Evolutionary conservation across 2,888 invertebrate species (phyloP).

Genomic region (Parapristionchus giblindavisi): DNA sequence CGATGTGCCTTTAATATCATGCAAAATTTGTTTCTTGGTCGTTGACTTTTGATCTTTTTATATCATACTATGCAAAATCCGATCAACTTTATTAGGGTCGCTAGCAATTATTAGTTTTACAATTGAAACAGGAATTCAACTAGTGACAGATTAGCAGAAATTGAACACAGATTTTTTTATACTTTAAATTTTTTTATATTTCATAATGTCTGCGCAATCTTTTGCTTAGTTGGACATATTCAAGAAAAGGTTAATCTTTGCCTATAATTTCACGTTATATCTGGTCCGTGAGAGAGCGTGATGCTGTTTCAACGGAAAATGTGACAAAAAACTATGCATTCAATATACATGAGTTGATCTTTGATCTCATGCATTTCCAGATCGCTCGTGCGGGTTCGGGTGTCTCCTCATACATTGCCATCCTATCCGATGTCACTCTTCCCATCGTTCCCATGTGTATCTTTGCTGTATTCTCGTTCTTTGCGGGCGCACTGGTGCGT

Average conservation of each 20-base stretch:
- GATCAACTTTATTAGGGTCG: no score
- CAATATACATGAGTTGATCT: not conserved
- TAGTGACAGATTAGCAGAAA: no score
- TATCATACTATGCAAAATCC: no score
- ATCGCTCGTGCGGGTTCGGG: slow-evolving; percentile 68
- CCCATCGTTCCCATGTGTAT: slow-evolving; percentile 70
- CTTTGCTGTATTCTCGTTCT: slow-evolving; percentile 67
- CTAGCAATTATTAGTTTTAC: no score
- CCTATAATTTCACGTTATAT: not conserved
- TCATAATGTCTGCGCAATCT: no score
- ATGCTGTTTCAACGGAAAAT: not conserved
- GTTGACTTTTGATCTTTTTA: no score
- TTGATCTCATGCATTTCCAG: slow-evolving; percentile 37
- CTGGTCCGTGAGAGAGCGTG: not conserved
- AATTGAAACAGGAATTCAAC: no score
- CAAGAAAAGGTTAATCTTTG: not conserved
- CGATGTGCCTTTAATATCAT: no score
- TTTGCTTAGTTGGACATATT: no score
- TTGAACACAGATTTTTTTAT: no score
- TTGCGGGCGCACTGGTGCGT: slow-evolving; percentile 67
- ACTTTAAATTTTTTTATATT: no score
- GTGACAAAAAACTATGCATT: not conserved
- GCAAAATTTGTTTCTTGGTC: no score
- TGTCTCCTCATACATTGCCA: slow-evolving; percentile 67
- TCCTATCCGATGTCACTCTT: slow-evolving; percentile 66